A percentile compares a stretch with the other conserved stretches of the same genome.
Conservation (phyloP, 2,113 vertebrate species). For the Esox niger region DNA sequence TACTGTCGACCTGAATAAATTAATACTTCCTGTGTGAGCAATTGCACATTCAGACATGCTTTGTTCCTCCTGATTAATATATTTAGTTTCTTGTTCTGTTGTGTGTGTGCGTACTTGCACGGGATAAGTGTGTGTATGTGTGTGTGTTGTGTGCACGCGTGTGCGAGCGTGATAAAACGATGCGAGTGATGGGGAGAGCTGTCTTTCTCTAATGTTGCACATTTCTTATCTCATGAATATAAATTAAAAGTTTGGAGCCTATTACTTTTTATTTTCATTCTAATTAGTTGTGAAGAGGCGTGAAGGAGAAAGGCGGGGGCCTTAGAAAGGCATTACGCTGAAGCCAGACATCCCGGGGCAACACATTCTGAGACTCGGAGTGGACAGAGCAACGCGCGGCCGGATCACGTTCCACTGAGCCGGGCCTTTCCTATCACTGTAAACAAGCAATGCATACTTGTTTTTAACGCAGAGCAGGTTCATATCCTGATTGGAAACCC, state of each 20-base stretch:
- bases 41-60: constrained; percentile 46
- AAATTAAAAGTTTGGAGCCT: constrained; percentile 61
- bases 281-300: constrained; percentile 42
- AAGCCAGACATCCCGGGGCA: neutral
- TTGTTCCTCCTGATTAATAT: constrained; percentile 63
- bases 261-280: constrained; percentile 32
- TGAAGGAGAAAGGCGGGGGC: constrained; percentile 10
- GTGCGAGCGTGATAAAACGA: constrained; percentile 50
- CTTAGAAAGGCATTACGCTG: neutral
- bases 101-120: constrained; percentile 13
- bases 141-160: constrained; percentile 10
- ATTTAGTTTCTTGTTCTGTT: constrained; percentile 46
- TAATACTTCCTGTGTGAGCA: constrained; percentile 44
- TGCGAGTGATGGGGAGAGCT: constrained; percentile 42
- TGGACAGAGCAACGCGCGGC: neutral
- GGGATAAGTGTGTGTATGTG: neutral
- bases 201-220: constrained; percentile 41
- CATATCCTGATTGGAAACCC: neutral
- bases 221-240: constrained; percentile 59
- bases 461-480: neutral
- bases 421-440: neutral
- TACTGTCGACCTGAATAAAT: constrained; percentile 70
- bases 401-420: no score
- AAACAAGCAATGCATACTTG: neutral
- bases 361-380: neutral